Evolutionary conservation across 2,113 vertebrate genomes (phyloP).

Genomic region (Dasyurus viverrinus): DNA sequence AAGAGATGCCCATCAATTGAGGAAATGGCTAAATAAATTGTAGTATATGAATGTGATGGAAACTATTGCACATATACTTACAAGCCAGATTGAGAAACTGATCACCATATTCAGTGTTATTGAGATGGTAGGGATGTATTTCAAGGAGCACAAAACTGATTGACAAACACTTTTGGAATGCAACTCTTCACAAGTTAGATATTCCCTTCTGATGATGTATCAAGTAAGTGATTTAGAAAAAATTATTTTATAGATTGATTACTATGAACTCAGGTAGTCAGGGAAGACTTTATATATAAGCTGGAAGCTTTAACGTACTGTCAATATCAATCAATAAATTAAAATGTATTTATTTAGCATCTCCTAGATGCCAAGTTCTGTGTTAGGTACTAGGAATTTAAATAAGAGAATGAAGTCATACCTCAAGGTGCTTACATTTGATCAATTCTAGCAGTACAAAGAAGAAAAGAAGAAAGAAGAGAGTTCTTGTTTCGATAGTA

Average conservation of each 20-base stretch:
- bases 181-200: neutral
- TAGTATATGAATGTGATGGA: neutral
- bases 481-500: too few species aligned
- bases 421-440: too few species aligned
- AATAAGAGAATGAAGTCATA: neutral
- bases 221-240: neutral
- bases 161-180: neutral
- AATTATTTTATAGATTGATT: neutral
- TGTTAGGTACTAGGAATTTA: neutral
- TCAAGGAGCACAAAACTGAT: neutral
- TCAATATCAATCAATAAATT: neutral
- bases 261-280: neutral
- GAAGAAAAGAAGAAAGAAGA: too few species aligned
- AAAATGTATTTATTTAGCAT: neutral
- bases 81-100: neutral
- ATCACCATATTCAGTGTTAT: neutral
- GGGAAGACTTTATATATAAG: neutral
- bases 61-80: neutral
- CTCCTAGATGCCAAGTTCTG: fast-evolving
- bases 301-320: neutral
- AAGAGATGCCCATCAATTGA: neutral
- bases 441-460: too few species aligned
- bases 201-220: neutral
- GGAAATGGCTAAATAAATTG: neutral
- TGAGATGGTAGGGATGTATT: neutral